Conservation (phyloP, 2,888 invertebrate species). For the Pollenia amentaria region DNA sequence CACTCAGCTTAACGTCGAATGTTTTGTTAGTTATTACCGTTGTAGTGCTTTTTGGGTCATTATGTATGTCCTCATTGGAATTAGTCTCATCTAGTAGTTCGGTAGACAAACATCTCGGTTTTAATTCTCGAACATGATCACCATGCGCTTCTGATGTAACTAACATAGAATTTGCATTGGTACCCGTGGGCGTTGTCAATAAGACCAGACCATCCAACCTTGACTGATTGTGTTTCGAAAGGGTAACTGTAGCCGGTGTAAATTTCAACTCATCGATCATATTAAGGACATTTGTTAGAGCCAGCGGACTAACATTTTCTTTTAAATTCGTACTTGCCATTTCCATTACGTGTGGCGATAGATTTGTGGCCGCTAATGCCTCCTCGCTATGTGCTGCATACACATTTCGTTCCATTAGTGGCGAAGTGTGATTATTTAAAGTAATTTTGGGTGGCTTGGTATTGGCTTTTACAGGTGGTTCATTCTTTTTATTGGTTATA, state of each 20-base stretch:
- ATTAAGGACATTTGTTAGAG: constrained; percentile 80
- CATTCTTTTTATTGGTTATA: constrained; percentile 49
- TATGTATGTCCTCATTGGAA: constrained; percentile 54
- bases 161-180: constrained; percentile 27
- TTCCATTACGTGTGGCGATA: constrained; percentile 48
- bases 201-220: constrained; percentile 80
- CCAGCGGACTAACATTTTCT: constrained; percentile 85
- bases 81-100: constrained; percentile 53
- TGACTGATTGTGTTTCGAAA: constrained; percentile 55
- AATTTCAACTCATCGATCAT: constrained; percentile 83
- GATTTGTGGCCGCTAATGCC: constrained; percentile 18
- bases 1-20: constrained; percentile 79
- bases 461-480: constrained; percentile 15
- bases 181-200: constrained; percentile 81
- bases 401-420: constrained; percentile 79
- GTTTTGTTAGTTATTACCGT: constrained; percentile 80
- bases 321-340: constrained; percentile 78
- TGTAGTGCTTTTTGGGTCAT: constrained; percentile 63
- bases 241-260: constrained; percentile 80
- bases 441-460: constrained; percentile 35
- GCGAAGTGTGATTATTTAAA: constrained; percentile 75
- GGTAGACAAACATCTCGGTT: constrained; percentile 79
- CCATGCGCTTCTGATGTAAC: background rate
- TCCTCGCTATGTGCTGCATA: constrained; percentile 55
- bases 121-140: constrained; percentile 74